Base-by-base conservation (phyloP, 2,113 vertebrate species). In the Cochlearius cochlearius region DNA sequence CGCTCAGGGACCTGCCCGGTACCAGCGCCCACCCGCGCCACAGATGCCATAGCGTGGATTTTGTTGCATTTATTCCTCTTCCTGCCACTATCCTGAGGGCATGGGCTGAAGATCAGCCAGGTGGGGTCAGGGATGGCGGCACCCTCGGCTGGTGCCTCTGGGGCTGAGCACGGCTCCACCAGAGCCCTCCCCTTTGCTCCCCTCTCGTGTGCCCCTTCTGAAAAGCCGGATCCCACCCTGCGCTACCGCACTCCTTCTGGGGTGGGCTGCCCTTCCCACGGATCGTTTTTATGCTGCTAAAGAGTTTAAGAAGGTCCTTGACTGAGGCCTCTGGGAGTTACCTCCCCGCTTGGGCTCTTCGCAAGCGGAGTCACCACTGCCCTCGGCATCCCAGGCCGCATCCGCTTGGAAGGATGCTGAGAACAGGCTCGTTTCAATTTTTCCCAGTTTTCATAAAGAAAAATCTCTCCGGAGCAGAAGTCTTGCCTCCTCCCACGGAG, bases 21-120 rank as follows among this genome's bases (percentile, higher is more conserved):
- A 7, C 84, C 73, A 4, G 53, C 3, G 1, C 21, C 36, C 15
- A 7, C 36, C 53, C 2, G 2, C 27, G 32, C 10, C 56, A 16
- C n/a, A 1, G 34, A 15, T 0, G 10, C 43, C 8, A 25, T 5
- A 7, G 32, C 0, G 3, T 14, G 43, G 77, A 6, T 8, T 32
- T 41, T 34, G 62, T 5, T 10, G 32, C 36, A 11, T 67, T 43
- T 59, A 2, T 36, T 32, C 20, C 10, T 22, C 62, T 39, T 38
- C 38, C 69, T n/a, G 78, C 18, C 1, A 0, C 38, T 19, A 1
- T 12, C 32, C 41, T 21, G 41, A 41, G 67, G 66, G 8, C 19
- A 7, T 1, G 47, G 47, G 10, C 30, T 72, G 66, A 16, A 8
- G 9, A 5, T 30, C 34, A 7, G 69, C 8, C 13, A 2, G 49